phyloP scores from a whole-genome alignment of 2,113 vertebrate species.

The Protomyctophum bolini region DNA sequence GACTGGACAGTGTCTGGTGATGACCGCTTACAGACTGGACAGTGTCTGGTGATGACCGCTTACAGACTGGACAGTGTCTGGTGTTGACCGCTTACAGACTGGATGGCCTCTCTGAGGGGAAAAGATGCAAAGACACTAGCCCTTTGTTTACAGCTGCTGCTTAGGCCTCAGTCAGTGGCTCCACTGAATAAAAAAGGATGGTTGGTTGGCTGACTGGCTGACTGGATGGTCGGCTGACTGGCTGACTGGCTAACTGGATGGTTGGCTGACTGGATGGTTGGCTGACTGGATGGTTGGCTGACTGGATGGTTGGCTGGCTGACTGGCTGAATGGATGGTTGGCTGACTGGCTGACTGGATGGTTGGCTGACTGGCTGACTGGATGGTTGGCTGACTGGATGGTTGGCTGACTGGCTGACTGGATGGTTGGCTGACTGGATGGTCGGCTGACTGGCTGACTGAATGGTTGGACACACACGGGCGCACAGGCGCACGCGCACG shows the following conservation, averaged over 20 bases:
- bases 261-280: conserved; percentile 54
- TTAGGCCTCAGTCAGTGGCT: conserved; percentile 77
- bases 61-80: conserved; percentile 60
- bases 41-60: conserved; percentile 72
- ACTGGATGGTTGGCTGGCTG: too few relatives aligned
- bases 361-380: too few relatives aligned
- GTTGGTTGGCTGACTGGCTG: conserved; percentile 69
- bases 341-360: too few relatives aligned
- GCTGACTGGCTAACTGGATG: conserved; percentile 61
- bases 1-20: too few relatives aligned
- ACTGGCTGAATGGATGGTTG: too few relatives aligned
- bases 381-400: too few relatives aligned
- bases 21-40: too few relatives aligned
- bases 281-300: conserved; percentile 8
- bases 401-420: too few relatives aligned
- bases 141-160: conserved; percentile 80
- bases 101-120: conserved; percentile 70
- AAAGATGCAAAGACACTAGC: conserved; percentile 81
- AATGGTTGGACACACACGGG: too few relatives aligned
- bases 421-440: too few relatives aligned
- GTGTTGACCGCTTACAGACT: conserved; percentile 75
- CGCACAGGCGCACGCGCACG: too few relatives aligned
- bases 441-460: too few relatives aligned
- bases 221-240: conserved; percentile 37
- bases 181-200: conserved; percentile 71